phyloP scores from a whole-genome alignment of 1,140 invertebrate species.

The Trinorchestia longiramus region DNA sequence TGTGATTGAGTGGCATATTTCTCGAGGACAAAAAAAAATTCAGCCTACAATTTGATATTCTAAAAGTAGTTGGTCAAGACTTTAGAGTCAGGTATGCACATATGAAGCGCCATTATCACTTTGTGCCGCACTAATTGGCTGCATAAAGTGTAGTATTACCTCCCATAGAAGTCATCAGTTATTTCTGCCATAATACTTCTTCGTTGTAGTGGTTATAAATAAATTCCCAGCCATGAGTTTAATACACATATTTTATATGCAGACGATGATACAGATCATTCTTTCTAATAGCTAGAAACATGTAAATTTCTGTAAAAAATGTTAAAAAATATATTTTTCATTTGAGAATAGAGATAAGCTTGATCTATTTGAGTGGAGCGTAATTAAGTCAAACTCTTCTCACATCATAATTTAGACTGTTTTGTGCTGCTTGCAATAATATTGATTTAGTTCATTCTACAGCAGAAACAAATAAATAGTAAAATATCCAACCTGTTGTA shows the following conservation, averaged over 20 bases:
- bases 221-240: background rate
- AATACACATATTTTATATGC: too few relatives aligned
- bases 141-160: background rate
- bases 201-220: background rate
- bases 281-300: too few relatives aligned
- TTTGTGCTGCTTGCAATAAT: too few relatives aligned
- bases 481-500: constrained; percentile 4
- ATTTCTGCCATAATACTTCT: background rate
- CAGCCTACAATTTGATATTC: background rate
- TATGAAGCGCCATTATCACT: background rate
- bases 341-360: background rate
- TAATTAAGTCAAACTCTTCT: background rate
- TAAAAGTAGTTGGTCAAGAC: background rate
- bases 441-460: too few relatives aligned
- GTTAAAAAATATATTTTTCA: too few relatives aligned
- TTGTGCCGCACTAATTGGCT: background rate
- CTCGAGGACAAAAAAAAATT: background rate
- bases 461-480: background rate
- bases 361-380: background rate
- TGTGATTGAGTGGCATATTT: background rate
- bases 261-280: too few relatives aligned
- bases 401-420: too few relatives aligned
- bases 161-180: background rate
- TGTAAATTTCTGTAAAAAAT: too few relatives aligned
- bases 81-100: background rate